Conservation (phyloP, 2,797 vertebrate genomes). For the Meriones psammophilus region DNA sequence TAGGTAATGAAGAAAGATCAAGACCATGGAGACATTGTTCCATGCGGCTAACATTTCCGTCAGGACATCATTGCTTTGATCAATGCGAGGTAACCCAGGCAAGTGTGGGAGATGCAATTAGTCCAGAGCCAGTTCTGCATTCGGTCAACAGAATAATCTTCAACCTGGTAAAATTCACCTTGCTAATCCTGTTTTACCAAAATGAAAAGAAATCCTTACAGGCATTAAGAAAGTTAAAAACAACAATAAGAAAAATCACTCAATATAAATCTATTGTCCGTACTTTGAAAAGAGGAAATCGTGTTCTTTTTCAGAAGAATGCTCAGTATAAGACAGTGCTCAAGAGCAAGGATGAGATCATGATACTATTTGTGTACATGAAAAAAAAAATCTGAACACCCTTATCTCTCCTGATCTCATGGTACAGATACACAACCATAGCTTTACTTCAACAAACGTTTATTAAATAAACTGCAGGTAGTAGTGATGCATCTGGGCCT, state of each 20-base stretch:
- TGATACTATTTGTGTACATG: background rate
- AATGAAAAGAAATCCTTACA: constrained; percentile 40
- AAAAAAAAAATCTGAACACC: background rate
- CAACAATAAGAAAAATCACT: background rate
- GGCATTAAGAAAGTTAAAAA: constrained; percentile 33
- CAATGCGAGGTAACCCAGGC: background rate
- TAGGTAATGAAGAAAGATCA: background rate
- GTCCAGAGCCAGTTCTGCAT: background rate
- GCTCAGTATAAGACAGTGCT: background rate
- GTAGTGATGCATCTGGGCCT: background rate
- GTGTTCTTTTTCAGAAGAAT: constrained; percentile 24
- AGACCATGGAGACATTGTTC: background rate
- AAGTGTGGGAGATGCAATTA: background rate
- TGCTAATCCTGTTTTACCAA: background rate
- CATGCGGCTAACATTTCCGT: background rate
- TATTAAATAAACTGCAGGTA: background rate
- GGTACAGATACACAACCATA: background rate
- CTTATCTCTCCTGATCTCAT: background rate
- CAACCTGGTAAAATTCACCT: background rate
- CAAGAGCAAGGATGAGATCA: background rate
- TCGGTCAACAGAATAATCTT: background rate
- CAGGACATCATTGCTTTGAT: background rate
- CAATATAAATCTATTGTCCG: background rate
- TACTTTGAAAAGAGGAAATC: background rate
- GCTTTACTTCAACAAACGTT: background rate